phyloP scores from a whole-genome alignment of 2,888 invertebrate genomes.

The Polydrusus cervinus region DNA sequence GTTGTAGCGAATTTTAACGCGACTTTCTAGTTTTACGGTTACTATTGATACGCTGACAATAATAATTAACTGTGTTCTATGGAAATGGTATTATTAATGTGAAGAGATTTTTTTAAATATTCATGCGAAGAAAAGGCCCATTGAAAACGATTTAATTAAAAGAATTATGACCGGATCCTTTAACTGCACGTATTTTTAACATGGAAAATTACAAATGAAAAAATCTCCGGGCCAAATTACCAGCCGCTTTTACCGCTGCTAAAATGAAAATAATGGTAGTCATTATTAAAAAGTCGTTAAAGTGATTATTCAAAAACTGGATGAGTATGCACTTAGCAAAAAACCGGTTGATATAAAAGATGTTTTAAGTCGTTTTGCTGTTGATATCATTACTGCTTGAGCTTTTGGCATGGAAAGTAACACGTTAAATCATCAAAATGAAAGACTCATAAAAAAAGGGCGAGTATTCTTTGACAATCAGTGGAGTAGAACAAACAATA shows the following conservation, averaged over 20 bases:
- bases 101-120: too few relatives aligned
- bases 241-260: conserved; percentile 64
- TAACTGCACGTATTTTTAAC: conserved; percentile 69
- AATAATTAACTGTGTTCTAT: too few relatives aligned
- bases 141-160: conserved; percentile 63
- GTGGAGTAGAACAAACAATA: conserved; percentile 57
- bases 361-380: conserved; percentile 65
- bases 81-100: too few relatives aligned
- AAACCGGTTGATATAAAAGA: conserved; percentile 66
- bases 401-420: conserved; percentile 78
- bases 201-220: conserved; percentile 70
- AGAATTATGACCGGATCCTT: conserved; percentile 72
- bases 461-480: conserved; percentile 59
- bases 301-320: conserved; percentile 24
- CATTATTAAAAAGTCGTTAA: conserved; percentile 56
- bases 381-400: conserved; percentile 59
- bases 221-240: conserved; percentile 62
- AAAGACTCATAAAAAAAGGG: conserved; percentile 67
- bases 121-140: too few relatives aligned
- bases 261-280: conserved; percentile 67
- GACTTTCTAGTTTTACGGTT: too few relatives aligned
- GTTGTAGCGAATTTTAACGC: too few relatives aligned
- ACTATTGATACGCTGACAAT: too few relatives aligned
- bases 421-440: conserved; percentile 73
- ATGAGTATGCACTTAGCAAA: conserved; percentile 31